Base-by-base conservation (phyloP, 2,797 vertebrate species). In the Emys orbicularis region DNA sequence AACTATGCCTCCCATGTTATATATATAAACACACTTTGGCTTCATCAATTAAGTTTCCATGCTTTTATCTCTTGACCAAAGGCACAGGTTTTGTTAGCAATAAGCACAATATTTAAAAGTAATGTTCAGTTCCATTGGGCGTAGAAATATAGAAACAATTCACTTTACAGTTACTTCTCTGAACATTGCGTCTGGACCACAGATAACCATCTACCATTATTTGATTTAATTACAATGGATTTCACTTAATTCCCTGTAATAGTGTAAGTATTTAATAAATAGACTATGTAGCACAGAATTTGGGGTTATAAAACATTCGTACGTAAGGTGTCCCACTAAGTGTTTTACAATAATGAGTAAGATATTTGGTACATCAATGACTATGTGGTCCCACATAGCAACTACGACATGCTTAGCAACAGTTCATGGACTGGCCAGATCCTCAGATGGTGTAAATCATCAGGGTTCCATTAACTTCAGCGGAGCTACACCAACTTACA, bases 101-200 rank as follows among this genome's bases (percentile, higher is more conserved):
- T 47, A 77, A 15, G 11, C 2, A 16, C 8, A 19, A 2, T 3
- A 37, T 21, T 50, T 31, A 61, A 34, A 11, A 68, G 4, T 16
- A 65, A 37, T 10, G 76, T 88, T 89, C 29, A 12, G 27, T 72
- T 92, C 74, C 80, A 85, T 86, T 27, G 84, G 25, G 86, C 83
- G 53, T 80, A 81, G 27, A 84, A 92, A 92, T 59, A 80, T 91
- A 84, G 74, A 76, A 92, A 88, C 85, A 95, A 92, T 92, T 86
- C 59, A 56, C 44, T n/a, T 65, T 57, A 54, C 89, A 90, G 94
- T 85, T 93, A 91, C 88, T 76, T 50, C 50, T 85, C 94, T 59
- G 83, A 3, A 83, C 19, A 84, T 84, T 84, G 87, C 59, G 90
- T 92, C 90, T 94, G 88, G 90, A 96, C 91, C 61, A 50, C 37